Conservation (phyloP, 2,797 vertebrate genomes). For the Echiichthys vipera region DNA sequence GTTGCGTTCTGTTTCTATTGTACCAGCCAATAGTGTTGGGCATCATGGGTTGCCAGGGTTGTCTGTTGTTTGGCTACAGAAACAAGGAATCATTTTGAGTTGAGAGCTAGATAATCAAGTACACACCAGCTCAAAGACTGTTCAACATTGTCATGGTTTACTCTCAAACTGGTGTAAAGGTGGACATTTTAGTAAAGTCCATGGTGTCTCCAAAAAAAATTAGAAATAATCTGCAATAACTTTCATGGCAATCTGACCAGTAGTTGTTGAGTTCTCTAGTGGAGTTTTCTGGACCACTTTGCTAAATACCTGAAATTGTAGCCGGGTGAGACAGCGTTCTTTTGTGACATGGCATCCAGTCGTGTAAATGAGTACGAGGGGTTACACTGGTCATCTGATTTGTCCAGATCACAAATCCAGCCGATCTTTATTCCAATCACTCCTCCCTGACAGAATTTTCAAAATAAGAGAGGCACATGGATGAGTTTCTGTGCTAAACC, state of each 20-base stretch:
- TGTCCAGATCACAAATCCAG: constrained; percentile 94
- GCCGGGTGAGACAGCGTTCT: constrained; percentile 86
- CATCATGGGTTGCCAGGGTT: no score
- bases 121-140: not conserved
- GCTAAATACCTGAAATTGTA: constrained; percentile 94
- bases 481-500: not conserved
- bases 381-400: constrained; percentile 89
- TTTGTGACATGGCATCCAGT: constrained; percentile 89
- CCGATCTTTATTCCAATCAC: constrained; percentile 96
- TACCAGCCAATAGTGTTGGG: no score
- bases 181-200: no score
- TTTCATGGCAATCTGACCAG: no score
- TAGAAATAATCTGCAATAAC: no score
- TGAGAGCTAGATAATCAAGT: no score
- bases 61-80: no score
- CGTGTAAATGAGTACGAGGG: constrained; percentile 93
- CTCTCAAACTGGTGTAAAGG: no score
- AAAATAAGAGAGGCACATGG: not conserved
- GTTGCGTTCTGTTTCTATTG: no score
- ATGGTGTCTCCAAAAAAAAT: no score
- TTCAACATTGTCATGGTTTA: not conserved
- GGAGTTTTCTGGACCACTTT: not conserved
- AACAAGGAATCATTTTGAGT: no score
- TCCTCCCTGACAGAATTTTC: constrained; percentile 85
- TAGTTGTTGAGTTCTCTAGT: no score